Base-by-base conservation (phyloP, 1,140 invertebrate genomes). In the Penaeus chinensis region DNA sequence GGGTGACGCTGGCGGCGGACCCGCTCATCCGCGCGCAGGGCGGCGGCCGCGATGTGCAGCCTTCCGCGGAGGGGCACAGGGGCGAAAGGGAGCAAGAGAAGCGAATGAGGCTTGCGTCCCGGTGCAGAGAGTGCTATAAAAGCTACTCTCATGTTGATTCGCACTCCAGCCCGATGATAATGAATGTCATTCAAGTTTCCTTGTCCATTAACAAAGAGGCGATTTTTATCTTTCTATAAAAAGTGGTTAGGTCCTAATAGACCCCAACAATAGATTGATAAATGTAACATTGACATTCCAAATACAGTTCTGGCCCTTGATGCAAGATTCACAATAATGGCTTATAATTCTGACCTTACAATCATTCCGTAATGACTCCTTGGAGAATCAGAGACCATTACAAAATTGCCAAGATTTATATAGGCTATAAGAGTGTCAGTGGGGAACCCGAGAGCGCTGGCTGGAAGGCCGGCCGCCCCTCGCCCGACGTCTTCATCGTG, bases 251-350 rank as follows among this genome's bases (percentile, higher is more conserved):
- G 86, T 65, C 82, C 81, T 88, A 88, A 88, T 84, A 88, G 86
- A 83, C 86, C 86, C 63, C 86, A 88, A 88, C 86, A 88, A 88
- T 88, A 88, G 86, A 88, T 84, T 88, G 86, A 88, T 88, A 88
- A 88, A 88, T 88, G 81, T 88, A 83, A 81, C 85, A 61, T 63
- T 82, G 85, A 74, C 85, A 76, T 87, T 82, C 85, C 85, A 76
- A 61, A 61, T 76, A 74, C 69, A 76, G 83, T 54, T 62, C 24
- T 65, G 20, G 81, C 11, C 66, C 66, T 37, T 80, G 63, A 74
- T 80, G 63, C 77, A 61, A 37, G 84, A 81, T 71, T 86, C 78
- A 81, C 65, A 81, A 74, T 81, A 81, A 81, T 69, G 83, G 54
- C 32, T 62, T 63, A 84, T 84, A 84, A 77, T 42, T 76, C 69